Evolutionary conservation across 1,140 invertebrate genomes (phyloP), one percentile per base, ranked within the genome.

Genomic region (Chlorops oryzae): DNA sequence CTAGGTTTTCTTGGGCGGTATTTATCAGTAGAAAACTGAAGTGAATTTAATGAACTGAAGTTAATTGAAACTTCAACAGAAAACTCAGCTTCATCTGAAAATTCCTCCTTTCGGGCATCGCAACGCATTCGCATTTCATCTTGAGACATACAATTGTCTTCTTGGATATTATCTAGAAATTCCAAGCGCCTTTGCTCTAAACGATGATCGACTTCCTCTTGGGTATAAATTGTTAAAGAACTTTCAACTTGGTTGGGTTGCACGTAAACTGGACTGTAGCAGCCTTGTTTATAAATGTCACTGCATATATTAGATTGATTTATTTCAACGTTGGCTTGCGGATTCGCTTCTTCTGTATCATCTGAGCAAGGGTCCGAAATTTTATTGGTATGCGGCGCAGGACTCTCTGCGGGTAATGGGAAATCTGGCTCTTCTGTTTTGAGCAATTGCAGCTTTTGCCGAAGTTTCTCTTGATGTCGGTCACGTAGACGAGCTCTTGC

Each of bases 11-110:
- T 74, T 0, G 96, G 96, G 10, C 95, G 76, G 73, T 98, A 99
- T 74, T 99, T 99, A 65, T 98, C 96, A 0, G 94, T 94, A 93
- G 96, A 98, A 5, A 96, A 73, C 67, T 95, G 96, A 3, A 90
- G 84, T 72, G 93, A 88, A 47, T 85, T 84, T n/a, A n/a, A n/a
- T n/a, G n/a, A n/a, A n/a, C n/a, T n/a, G n/a, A n/a, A n/a, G 58
- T 92, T 88, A 22, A 96, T 64, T 3, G 82, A 77, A 10, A 89
- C 83, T 75, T 99, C 95, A 5, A 94, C 94, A 49, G 88, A 90
- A 75, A 98, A 98, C 55, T 86, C 82, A 1, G 87, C 90, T 72
- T 97, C 95, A 60, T 96, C 92, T 38, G 80, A 80, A 5, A 78
- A 82, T 90, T 93, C 96, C 2, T 90, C 89, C 65, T 93, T 91